Evolutionary conservation across 2,113 vertebrate genomes (phyloP), one percentile per base, ranked within the genome.

Genomic region (Lates calcarifer): DNA sequence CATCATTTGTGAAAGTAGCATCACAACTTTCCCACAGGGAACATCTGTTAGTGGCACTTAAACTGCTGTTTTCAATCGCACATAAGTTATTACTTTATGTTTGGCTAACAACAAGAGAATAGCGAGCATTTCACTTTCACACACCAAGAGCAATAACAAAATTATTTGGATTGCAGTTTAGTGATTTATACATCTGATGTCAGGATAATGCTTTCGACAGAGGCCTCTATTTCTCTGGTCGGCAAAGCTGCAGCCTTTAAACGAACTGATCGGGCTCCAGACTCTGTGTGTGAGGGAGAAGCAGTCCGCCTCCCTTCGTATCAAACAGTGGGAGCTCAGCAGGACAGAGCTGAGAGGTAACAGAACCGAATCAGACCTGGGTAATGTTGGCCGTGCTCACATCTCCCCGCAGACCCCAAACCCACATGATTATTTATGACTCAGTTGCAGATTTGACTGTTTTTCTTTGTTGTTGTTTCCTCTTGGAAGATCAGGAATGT

Each of bases 401-500:
- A 26, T 56, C 65, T 68, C 87, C 13, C 60, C 31, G 39, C 74
- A 83, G 74, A 76, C 20, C 51, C 53, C 14, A 77, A 39, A 57
- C n/a, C 49, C 31, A 64, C 69, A 29, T 72, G 57, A 81, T 73
- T 4, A 26, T 82, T 71, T 82, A 74, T 77, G 82, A 77, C 77
- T 80, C 61, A 14, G 56, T 14, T 49, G 31, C 64, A 74, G n/a
- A 76, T 77, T 79, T 71, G 55, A 47, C 66, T 55, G 58, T 43
- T 62, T 76, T 71, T 79, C 64, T 82, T 75, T 87, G 79, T 81
- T 84, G 71, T 73, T 65, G 37, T 79, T 83, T 69, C 66, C 72
- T 61, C 28, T 26, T 24, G 43, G 39, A 49, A 18, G 17, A 62
- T n/a, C 68, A 53, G 29, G 56, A 45, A 31, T 58, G 6, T 49